Conservation (phyloP, 2,113 vertebrate genomes). For the Beaufortia kweichowensis region DNA sequence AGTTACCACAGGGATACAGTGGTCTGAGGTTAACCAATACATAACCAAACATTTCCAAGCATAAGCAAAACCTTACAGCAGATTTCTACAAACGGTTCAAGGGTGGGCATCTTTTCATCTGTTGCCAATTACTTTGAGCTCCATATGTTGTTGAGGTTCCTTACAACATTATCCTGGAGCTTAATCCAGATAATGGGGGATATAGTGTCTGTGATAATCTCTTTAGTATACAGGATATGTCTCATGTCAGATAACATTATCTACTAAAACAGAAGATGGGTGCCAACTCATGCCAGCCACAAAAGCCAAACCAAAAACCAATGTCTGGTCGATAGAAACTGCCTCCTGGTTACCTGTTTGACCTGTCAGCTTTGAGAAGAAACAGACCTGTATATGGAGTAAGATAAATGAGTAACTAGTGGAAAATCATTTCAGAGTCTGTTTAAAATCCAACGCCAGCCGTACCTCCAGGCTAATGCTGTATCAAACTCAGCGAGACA, state of each 20-base stretch:
- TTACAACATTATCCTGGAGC: slow-evolving; percentile 47
- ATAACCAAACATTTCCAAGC: slow-evolving; percentile 51
- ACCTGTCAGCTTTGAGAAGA: slow-evolving; percentile 68
- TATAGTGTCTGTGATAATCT: slow-evolving; percentile 42
- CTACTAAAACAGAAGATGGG: slow-evolving; percentile 54
- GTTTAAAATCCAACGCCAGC: slow-evolving; percentile 65
- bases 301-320: slow-evolving; percentile 49
- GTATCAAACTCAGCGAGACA: slow-evolving; percentile 36
- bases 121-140: slow-evolving; percentile 50
- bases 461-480: slow-evolving; percentile 62
- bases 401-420: slow-evolving; percentile 70
- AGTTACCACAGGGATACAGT: slow-evolving; percentile 23
- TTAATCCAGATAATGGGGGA: slow-evolving; percentile 55
- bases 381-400: slow-evolving; percentile 69
- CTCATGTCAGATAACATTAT: slow-evolving; percentile 51
- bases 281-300: slow-evolving; percentile 58
- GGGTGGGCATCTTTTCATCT: slow-evolving; percentile 51
- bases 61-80: neutral
- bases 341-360: slow-evolving; percentile 65
- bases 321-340: slow-evolving; percentile 50
- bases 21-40: slow-evolving; percentile 44
- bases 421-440: slow-evolving; percentile 72
- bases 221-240: slow-evolving; percentile 53
- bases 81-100: slow-evolving; percentile 40
- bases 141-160: slow-evolving; percentile 54